Percentiles rank a stretch among this genome's conserved stretches.
These are phyloP conservation scores for Lochmaea capreae DNA, from an alignment of 2,888 invertebrate species.

Conservation along the genomic window DNA sequence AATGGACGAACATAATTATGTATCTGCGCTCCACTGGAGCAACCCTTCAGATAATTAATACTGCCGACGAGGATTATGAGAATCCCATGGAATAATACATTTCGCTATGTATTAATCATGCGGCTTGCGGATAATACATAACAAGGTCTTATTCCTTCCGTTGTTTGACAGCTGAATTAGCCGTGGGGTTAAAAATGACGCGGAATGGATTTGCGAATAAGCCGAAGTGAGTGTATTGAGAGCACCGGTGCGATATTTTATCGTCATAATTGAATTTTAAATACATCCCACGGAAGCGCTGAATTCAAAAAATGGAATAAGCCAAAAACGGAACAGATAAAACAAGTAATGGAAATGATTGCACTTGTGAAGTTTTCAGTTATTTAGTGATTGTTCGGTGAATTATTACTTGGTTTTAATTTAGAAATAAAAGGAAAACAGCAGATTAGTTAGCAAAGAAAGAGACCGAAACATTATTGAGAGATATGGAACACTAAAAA, in stretches of 20 bases:
- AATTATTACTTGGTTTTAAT: too few species aligned
- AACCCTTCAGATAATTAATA: conserved; percentile 45
- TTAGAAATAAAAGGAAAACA: too few species aligned
- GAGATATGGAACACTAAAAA: too few species aligned
- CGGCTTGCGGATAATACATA: conserved; percentile 51
- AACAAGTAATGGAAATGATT: too few species aligned
- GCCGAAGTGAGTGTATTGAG: conserved; percentile 17
- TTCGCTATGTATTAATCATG: conserved; percentile 54
- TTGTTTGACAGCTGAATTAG: conserved; percentile 36
- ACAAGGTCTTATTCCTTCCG: conserved; percentile 44
- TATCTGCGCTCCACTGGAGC: conserved; percentile 42
- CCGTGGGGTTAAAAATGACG: conserved; percentile 31
- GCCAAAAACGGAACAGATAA: too few species aligned
- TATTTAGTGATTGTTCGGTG: too few species aligned
- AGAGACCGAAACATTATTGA: too few species aligned
- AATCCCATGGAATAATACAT: conserved; percentile 44
- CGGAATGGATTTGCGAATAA: conserved; percentile 27
- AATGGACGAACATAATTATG: conserved; percentile 43
- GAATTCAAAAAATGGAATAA: too few species aligned
- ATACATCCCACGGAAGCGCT: not conserved
- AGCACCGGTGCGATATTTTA: conserved; percentile 5
- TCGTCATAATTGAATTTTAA: not conserved
- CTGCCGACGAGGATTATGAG: conserved; percentile 45
- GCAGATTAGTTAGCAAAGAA: too few species aligned
- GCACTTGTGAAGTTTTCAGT: too few species aligned